Percentiles rank a stretch among this genome's conserved stretches.
Evolutionary conservation across 2,888 invertebrate genomes (phyloP).

Genomic region (Smittia sp.): DNA sequence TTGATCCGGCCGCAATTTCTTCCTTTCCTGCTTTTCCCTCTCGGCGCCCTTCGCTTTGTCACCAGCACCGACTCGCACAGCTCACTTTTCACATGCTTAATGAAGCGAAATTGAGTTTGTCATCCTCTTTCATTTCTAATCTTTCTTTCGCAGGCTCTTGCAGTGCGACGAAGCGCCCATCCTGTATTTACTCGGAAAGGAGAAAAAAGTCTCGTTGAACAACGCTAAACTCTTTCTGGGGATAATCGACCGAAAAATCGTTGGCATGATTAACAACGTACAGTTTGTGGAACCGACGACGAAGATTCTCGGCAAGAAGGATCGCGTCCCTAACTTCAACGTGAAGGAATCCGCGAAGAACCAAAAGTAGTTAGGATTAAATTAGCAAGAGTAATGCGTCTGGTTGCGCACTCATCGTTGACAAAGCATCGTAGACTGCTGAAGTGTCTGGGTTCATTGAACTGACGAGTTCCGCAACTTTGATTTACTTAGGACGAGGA

Average conservation of each 20-base stretch:
- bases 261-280: constrained; percentile 49
- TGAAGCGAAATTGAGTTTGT: constrained; percentile 32
- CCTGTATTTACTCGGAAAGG: constrained; percentile 67
- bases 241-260: constrained; percentile 70
- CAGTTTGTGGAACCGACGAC: constrained; percentile 50
- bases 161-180: constrained; percentile 72
- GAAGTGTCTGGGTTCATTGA: not conserved
- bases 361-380: constrained; percentile 5
- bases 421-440: not conserved
- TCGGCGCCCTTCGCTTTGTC: not conserved
- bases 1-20: not conserved
- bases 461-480: not conserved
- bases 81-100: constrained; percentile 25
- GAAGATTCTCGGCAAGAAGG: constrained; percentile 50
- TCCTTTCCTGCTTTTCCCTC: constrained; percentile 26
- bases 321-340: constrained; percentile 53
- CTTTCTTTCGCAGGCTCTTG: constrained; percentile 58
- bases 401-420: not conserved
- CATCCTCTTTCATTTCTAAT: constrained; percentile 20
- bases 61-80: not conserved
- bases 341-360: constrained; percentile 51
- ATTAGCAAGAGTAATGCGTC: not conserved
- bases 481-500: not conserved
- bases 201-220: constrained; percentile 67
- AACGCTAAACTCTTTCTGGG: constrained; percentile 81